Base-by-base conservation (phyloP, 1,140 invertebrate genomes). In the Helicoverpa armigera region DNA sequence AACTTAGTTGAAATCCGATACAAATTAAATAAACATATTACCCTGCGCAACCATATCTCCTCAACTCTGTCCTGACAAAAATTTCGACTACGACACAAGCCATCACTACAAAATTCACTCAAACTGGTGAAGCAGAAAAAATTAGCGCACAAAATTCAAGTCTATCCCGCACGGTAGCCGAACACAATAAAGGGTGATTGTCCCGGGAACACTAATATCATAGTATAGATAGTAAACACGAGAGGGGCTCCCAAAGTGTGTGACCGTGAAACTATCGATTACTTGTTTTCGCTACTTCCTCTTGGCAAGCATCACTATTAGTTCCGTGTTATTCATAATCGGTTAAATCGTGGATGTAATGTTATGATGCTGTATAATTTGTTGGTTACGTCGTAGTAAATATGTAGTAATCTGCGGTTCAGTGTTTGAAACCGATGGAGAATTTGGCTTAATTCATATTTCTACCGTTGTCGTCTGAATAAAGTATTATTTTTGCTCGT, bases 231-330 rank as follows among this genome's bases (percentile, higher is more conserved):
- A 23, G 14, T 43, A 43, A 65, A 16, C 14, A 65, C 31, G 7
- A 9, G 7, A 35, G 10, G 23, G 16, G 43, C 65, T 23, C 29
- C 23, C 12, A 35, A 73, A 54, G 13, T n/a, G 16, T 43, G 43
- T 63, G 73, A 51, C 73, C 73, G 16, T 76, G 73, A 76, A 48
- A 1, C 50, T 76, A 76, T 76, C 73, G 73, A 76, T 76, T 60
- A 61, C 56, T 13, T 16, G 72, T 75, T 75, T 72, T 23, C 58
- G 58, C 56, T 48, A 48, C 18, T 61, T 61, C 58, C 43, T n/a
- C 53, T 29, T 50, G 48, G 43, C 35, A 73, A 14, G n/a, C 56
- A 35, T 43, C 31, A 31, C 14, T 13, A n/a, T n/a, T 13, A 16
- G 35, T 69, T 51, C 43, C 65, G 63, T 16, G 63, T 43, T 63